Percentiles rank a stretch among this genome's conserved stretches.
Evolutionary conservation across 2,113 vertebrate genomes (phyloP).

Genomic region (Hypomesus transpacificus): DNA sequence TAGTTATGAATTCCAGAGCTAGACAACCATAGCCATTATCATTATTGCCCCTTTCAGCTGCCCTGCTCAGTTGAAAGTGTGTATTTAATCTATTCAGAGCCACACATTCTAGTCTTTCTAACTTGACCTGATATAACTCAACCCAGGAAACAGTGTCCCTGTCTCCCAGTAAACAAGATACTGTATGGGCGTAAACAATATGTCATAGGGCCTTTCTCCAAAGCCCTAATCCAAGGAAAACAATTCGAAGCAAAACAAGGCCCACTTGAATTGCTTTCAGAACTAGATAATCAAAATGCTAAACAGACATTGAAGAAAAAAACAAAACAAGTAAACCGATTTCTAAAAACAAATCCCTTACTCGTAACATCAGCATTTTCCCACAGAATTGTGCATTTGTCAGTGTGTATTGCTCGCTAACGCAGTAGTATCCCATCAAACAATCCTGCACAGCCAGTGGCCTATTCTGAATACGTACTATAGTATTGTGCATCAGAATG

Average conservation of each 20-base stretch:
- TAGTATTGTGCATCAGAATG: slow-evolving; percentile 45
- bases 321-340: slow-evolving; percentile 45
- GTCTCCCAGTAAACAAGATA: slow-evolving; percentile 47
- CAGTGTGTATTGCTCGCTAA: slow-evolving; percentile 52
- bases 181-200: slow-evolving; percentile 57
- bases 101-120: slow-evolving; percentile 51
- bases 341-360: slow-evolving; percentile 60
- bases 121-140: slow-evolving; percentile 61
- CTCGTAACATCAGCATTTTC: slow-evolving; percentile 67
- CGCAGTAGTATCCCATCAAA: slow-evolving; percentile 40
- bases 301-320: slow-evolving; percentile 66
- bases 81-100: slow-evolving; percentile 47
- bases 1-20: slow-evolving; percentile 44
- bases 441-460: slow-evolving; percentile 48
- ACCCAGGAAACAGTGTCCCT: slow-evolving; percentile 52
- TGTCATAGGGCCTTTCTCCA: slow-evolving; percentile 42
- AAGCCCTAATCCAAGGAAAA: slow-evolving; percentile 62
- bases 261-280: slow-evolving; percentile 59
- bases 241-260: slow-evolving; percentile 21
- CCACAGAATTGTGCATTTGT: slow-evolving; percentile 55
- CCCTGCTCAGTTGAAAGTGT: slow-evolving; percentile 23
- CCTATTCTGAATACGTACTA: slow-evolving; percentile 56
- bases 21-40: slow-evolving; percentile 55
- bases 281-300: slow-evolving; percentile 73
- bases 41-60: slow-evolving; percentile 50